Evolutionary conservation across 1,140 invertebrate species (phyloP).

Genomic region (Oscheius sp.): DNA sequence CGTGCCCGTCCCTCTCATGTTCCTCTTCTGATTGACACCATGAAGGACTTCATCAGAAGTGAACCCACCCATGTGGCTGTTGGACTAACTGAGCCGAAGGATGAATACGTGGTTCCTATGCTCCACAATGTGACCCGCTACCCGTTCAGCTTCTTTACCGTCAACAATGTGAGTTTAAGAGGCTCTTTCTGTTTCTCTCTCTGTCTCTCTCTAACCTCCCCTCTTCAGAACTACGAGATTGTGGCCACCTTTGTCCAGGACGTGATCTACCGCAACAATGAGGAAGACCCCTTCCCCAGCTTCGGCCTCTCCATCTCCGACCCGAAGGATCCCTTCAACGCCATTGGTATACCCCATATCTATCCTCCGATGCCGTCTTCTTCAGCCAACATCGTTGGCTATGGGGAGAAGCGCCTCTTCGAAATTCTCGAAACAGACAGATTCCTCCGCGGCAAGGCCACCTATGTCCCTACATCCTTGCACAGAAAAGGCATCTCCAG

Average conservation of each 20-base stretch:
- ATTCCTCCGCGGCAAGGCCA: not conserved
- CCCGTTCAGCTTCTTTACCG: not conserved
- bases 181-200: too few species aligned
- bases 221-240: not conserved
- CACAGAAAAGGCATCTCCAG: not conserved
- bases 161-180: too few species aligned
- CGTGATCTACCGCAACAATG: not conserved
- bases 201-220: too few species aligned
- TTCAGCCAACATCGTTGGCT: too few species aligned
- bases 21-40: not conserved
- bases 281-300: not conserved
- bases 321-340: not conserved
- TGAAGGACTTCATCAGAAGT: not conserved
- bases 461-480: not conserved
- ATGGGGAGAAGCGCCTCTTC: not conserved
- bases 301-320: not conserved
- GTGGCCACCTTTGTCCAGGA: not conserved
- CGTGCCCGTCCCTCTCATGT: not conserved
- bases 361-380: too few species aligned
- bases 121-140: not conserved
- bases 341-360: not conserved
- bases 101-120: not conserved
- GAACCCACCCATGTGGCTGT: not conserved
- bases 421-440: not conserved
- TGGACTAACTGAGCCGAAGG: not conserved